Conservation (phyloP, 2,888 invertebrate genomes). For the Pediacus dermestoides region DNA sequence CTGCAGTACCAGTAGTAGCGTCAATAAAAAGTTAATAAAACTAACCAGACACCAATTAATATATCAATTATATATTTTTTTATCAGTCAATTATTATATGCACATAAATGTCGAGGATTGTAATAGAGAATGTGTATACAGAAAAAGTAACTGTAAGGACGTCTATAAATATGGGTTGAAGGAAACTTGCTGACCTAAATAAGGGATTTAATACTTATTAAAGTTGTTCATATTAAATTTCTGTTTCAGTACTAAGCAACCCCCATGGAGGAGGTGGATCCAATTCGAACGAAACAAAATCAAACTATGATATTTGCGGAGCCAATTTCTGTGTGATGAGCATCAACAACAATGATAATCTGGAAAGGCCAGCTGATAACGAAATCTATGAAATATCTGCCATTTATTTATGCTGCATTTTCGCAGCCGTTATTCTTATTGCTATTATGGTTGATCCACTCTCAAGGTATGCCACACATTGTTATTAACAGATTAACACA, state of each 20-base stretch:
- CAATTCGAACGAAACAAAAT: conserved; percentile 49
- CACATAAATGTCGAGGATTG: conserved; percentile 1
- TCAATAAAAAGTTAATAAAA: too few relatives aligned
- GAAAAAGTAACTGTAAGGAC: neutral
- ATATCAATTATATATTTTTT: too few relatives aligned
- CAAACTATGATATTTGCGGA: conserved; percentile 62
- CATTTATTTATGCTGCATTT: conserved; percentile 84
- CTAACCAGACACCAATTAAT: too few relatives aligned
- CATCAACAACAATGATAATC: conserved; percentile 67
- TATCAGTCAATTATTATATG: neutral
- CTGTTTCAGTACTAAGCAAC: conserved; percentile 67
- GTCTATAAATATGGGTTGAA: conserved; percentile 1
- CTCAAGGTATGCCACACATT: conserved; percentile 62
- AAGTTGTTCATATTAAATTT: conserved; percentile 12
- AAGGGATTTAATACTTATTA: too few relatives aligned
- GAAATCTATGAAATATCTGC: conserved; percentile 87
- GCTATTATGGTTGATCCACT: conserved; percentile 86
- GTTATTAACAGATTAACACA: neutral
- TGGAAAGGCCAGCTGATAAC: conserved; percentile 75
- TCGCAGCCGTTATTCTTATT: conserved; percentile 81
- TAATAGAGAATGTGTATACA: neutral
- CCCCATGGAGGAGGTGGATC: conserved; percentile 59
- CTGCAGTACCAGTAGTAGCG: too few relatives aligned
- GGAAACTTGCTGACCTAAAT: conserved; percentile 1
- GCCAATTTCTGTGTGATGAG: conserved; percentile 79